Evolutionary conservation across 2,113 vertebrate genomes (phyloP), one percentile per base, ranked within the genome.

Genomic region (Oceanites oceanicus): DNA sequence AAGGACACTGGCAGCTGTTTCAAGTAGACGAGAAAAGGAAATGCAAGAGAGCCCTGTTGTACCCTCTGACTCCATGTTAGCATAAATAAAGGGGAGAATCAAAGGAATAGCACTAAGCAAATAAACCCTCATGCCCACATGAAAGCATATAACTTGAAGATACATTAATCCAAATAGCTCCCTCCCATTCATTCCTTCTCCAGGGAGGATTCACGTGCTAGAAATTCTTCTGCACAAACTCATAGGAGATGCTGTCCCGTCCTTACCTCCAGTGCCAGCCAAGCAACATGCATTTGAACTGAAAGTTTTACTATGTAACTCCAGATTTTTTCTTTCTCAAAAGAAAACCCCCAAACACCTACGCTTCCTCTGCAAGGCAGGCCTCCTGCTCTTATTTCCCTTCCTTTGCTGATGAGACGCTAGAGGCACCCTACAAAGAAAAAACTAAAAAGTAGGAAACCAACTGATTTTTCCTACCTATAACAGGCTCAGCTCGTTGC

Each of bases 381-480:
- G 45, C 62, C 75, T 87, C 84, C 34, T 47, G 44, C 47, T 67
- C 34, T 30, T 47, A 74, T 22, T 71, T 77, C 55, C 49, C 26
- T 61, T 73, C 70, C 38, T 70, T 56, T 42, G 25, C 42, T 49
- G 44, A 66, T 11, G 32, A 86, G 13, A 38, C 1, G 2, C 42
- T 27, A 68, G 14, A 86, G 21, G 71, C 36, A 88, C 0, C 11
- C 66, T 49, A 67, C 21, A 58, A 70, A 90, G 23, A 21, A 17
- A 72, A 77, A 66, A 10, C 12, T 38, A n/a, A n/a, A 45, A 81
- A 56, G 62, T 2, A 73, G 36, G 11, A 75, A 34, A 52, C 11
- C 61, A 84, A 47, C 2, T 23, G 15, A 74, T 62, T 91, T 94
- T 75, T 66, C 98, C 91, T 97, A 98, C 98, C 98, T 98, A 93